phyloP scores from a whole-genome alignment of 2,888 invertebrate species.

The Metallyticus violacea region DNA sequence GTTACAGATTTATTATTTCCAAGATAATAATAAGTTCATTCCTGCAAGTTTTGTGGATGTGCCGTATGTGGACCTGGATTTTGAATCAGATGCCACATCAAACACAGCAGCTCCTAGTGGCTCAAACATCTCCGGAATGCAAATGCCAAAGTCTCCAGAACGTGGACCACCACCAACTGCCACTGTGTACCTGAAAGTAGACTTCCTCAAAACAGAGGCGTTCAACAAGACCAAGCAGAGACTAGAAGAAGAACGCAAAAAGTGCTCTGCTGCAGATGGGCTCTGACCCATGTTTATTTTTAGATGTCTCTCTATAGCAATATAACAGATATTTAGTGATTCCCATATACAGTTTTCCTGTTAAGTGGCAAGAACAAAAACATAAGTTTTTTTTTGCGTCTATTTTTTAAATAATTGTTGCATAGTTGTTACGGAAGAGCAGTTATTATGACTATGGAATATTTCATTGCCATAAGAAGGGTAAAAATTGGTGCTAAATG shows the following conservation, averaged over 20 bases:
- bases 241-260: constrained; percentile 65
- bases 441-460: no score
- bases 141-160: constrained; percentile 39
- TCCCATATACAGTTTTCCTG: background rate
- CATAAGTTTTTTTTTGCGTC: background rate
- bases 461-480: no score
- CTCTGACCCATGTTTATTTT: background rate
- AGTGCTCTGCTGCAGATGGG: constrained; percentile 40
- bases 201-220: constrained; percentile 91
- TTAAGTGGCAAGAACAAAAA: background rate
- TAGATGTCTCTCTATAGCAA: background rate
- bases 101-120: constrained; percentile 41
- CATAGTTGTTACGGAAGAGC: no score
- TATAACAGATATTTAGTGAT: background rate
- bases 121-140: constrained; percentile 24
- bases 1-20: constrained; percentile 47
- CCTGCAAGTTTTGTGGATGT: constrained; percentile 48
- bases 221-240: constrained; percentile 83
- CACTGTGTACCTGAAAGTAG: constrained; percentile 86
- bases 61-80: constrained; percentile 86
- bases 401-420: background rate
- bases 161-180: constrained; percentile 22
- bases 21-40: constrained; percentile 43
- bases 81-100: constrained; percentile 48
- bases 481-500: no score